phyloP scores from a whole-genome alignment of 2,113 vertebrate species.

The Narcine bancroftii region DNA sequence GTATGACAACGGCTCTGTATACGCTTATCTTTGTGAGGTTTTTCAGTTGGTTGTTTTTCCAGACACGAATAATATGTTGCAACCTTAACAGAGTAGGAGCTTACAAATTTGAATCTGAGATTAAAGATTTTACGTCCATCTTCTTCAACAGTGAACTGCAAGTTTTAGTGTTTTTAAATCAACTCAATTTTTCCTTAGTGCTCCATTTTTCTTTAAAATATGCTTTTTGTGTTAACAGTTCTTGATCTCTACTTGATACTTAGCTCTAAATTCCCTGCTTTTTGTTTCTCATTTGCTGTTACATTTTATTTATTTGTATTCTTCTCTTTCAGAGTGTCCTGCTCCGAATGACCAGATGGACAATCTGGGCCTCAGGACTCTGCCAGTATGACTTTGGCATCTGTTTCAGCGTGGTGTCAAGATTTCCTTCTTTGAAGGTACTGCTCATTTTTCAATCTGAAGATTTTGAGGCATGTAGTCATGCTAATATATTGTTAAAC shows the following conservation, averaged over 20 bases:
- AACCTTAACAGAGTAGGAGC: not conserved
- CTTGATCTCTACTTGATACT: not conserved
- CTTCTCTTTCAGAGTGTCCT: not conserved
- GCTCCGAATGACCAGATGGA: not conserved
- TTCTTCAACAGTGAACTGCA: too few species aligned
- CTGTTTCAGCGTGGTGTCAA: not conserved
- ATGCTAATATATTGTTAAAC: not conserved
- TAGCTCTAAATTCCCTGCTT: not conserved
- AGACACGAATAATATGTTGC: not conserved
- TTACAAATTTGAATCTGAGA: not conserved
- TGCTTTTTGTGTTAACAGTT: not conserved
- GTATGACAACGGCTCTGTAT: too few species aligned
- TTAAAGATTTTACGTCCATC: not conserved
- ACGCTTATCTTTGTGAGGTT: too few species aligned
- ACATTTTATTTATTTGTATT: not conserved
- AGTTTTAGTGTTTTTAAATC: not conserved
- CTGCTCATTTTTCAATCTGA: not conserved
- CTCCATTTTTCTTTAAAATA: not conserved
- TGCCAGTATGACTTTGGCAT: constrained; percentile 9
- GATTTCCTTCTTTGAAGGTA: not conserved
- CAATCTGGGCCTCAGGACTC: not conserved
- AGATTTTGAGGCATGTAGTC: not conserved
- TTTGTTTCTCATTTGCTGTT: not conserved
- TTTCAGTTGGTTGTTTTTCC: too few species aligned
- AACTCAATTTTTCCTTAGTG: not conserved